Evolutionary conservation across 2,888 invertebrate species (phyloP).

Genomic region (Cephus rjabovi): DNA sequence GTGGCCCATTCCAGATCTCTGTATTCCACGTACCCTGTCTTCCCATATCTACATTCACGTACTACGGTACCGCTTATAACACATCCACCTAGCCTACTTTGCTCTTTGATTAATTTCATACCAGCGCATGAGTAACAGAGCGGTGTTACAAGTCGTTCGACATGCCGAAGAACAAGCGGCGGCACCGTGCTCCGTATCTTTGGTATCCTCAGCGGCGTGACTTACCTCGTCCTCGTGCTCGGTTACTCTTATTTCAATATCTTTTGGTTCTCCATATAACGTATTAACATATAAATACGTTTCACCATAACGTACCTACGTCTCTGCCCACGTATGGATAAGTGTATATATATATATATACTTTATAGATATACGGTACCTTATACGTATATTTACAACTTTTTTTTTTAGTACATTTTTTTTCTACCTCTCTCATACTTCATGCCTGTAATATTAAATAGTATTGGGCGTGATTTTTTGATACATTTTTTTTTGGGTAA

Average conservation of each 20-base stretch:
- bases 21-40: not conserved
- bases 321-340: constrained; percentile 16
- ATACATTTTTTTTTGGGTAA: not conserved
- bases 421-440: not conserved
- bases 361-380: not conserved
- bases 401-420: not conserved
- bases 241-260: not conserved
- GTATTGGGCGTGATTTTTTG: not conserved
- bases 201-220: constrained; percentile 24
- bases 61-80: not conserved
- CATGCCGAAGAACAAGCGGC: constrained; percentile 47
- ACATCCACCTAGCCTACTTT: constrained; percentile 13
- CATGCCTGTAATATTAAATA: not conserved
- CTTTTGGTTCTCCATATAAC: constrained; percentile 17
- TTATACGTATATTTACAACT: not conserved
- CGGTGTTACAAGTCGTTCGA: constrained; percentile 54
- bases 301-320: constrained; percentile 15
- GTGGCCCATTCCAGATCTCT: not conserved
- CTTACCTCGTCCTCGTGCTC: constrained; percentile 25
- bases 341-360: not conserved
- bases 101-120: constrained; percentile 53
- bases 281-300: constrained; percentile 29
- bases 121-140: constrained; percentile 40
- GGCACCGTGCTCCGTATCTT: constrained; percentile 22
- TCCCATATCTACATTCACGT: not conserved